Percentiles rank a stretch among this genome's conserved stretches.
Evolutionary conservation across 2,888 invertebrate species (phyloP).

Genomic region (Listrodromus nycthemerus): DNA sequence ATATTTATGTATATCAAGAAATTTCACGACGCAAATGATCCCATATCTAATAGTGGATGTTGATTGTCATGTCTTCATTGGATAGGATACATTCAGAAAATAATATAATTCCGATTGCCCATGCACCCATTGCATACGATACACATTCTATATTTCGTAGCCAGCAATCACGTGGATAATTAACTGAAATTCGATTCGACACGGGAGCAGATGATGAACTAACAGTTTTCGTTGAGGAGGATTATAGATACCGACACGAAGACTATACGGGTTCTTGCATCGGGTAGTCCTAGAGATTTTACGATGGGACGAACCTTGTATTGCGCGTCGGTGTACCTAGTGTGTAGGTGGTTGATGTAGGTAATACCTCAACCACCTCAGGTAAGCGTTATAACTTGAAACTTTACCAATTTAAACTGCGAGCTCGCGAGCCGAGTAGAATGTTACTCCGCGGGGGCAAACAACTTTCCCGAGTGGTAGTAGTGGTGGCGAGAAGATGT

Average conservation of each 20-base stretch:
- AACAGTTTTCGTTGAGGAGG: neutral
- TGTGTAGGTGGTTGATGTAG: conserved; percentile 48
- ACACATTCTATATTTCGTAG: too few relatives aligned
- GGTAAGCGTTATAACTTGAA: conserved; percentile 71
- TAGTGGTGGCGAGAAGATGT: conserved; percentile 41
- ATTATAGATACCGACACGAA: neutral
- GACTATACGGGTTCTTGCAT: conserved; percentile 30
- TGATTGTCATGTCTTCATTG: too few relatives aligned
- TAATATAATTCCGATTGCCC: too few relatives aligned
- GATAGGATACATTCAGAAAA: too few relatives aligned
- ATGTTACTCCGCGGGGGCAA: conserved; percentile 68
- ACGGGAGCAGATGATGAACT: neutral
- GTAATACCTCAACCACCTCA: neutral
- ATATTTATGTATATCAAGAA: too few relatives aligned
- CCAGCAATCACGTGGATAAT: neutral
- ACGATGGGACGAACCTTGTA: conserved; percentile 50
- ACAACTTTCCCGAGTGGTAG: conserved; percentile 66
- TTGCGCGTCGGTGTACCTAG: conserved; percentile 60
- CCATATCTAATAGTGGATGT: too few relatives aligned
- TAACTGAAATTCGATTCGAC: conserved; percentile 2
- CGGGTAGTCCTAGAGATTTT: conserved; percentile 44
- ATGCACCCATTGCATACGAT: too few relatives aligned
- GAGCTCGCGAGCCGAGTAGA: conserved; percentile 66
- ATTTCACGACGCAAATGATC: too few relatives aligned
- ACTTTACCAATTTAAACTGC: conserved; percentile 73